These are phyloP conservation scores for Pseudorhiza aurosa DNA, from an alignment of 30 jellyfish, hydroid and myxozoan species.

Conservation along the genomic window DNA sequence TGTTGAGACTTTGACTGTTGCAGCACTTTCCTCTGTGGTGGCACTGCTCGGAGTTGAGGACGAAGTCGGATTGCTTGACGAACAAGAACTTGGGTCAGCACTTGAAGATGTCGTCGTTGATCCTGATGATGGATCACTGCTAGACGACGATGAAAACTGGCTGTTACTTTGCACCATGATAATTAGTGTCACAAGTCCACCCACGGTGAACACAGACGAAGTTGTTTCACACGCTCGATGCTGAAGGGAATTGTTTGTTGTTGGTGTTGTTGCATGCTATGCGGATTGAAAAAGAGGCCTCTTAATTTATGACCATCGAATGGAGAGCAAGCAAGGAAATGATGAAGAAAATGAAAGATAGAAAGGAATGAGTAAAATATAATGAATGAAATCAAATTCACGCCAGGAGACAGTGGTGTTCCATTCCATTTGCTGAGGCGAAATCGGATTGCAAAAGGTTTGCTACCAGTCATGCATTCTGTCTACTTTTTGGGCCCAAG, in stretches of 20 bases:
- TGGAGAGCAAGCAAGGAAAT: neutral
- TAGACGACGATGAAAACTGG: slow-evolving; percentile 12
- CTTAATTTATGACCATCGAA: neutral
- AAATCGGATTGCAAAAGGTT: slow-evolving; percentile 25
- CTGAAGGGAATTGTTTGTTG: neutral
- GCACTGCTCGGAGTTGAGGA: slow-evolving; percentile 11
- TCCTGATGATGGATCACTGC: slow-evolving; percentile 15
- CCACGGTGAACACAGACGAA: neutral
- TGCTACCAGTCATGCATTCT: neutral
- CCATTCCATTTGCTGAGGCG: slow-evolving; percentile 79
- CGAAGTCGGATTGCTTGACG: neutral
- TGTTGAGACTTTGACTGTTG: neutral
- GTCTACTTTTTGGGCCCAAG: too few species aligned
- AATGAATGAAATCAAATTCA: slow-evolving; percentile 5
- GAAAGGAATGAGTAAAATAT: neutral
- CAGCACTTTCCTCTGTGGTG: neutral
- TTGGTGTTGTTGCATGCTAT: too few species aligned
- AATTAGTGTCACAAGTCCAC: neutral
- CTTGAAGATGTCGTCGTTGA: neutral
- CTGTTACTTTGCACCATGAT: neutral
- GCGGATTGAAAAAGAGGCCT: too few species aligned
- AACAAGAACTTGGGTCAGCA: neutral
- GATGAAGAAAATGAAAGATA: neutral
- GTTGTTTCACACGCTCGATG: neutral
- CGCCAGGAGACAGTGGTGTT: slow-evolving; percentile 67